phyloP scores from a whole-genome alignment of 2,113 vertebrate genomes.

The Carollia perspicillata region DNA sequence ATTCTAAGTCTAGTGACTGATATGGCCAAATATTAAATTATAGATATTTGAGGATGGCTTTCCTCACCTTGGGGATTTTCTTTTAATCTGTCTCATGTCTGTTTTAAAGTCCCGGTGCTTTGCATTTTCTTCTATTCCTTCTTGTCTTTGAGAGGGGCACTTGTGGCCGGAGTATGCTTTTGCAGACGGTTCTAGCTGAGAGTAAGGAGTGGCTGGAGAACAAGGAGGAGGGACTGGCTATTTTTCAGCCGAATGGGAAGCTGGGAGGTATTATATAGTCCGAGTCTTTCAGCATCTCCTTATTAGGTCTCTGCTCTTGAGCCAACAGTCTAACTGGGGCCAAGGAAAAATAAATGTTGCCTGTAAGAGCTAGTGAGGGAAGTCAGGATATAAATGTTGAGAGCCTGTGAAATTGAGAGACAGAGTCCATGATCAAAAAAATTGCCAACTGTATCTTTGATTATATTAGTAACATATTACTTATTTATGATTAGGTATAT shows the following conservation, averaged over 20 bases:
- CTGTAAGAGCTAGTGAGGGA: neutral
- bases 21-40: neutral
- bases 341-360: neutral
- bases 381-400: neutral
- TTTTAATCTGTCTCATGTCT: neutral
- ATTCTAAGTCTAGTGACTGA: neutral
- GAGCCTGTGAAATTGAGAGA: slow-evolving; percentile 7
- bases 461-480: neutral
- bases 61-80: neutral
- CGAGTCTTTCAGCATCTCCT: neutral
- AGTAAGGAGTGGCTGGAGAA: neutral
- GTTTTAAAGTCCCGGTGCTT: neutral
- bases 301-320: neutral
- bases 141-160: neutral
- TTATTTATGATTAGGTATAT: neutral
- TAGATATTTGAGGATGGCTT: neutral
- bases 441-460: neutral
- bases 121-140: neutral
- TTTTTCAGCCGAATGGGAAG: neutral
- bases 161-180: neutral
- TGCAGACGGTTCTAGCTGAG: neutral
- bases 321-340: neutral
- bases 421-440: neutral
- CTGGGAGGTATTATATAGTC: neutral
- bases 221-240: neutral